These are phyloP conservation scores for Mizuhopecten yessoensis DNA, from an alignment of 1,140 invertebrate species.

Conservation along the genomic window DNA sequence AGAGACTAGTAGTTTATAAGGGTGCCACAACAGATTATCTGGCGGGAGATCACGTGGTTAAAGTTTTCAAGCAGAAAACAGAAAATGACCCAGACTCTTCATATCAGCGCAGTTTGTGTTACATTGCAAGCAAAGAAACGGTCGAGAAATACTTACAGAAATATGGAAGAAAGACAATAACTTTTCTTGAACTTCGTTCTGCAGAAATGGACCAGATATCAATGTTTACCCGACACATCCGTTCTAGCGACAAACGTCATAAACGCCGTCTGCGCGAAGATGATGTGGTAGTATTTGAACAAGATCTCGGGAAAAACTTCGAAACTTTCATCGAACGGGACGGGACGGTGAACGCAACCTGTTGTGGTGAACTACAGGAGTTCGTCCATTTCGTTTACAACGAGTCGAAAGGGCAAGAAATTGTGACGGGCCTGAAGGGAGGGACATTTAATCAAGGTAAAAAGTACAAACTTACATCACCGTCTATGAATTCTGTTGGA, in stretches of 20 bases:
- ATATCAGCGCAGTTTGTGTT: background rate
- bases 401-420: background rate
- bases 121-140: background rate
- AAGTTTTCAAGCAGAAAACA: background rate
- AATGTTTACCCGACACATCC: background rate
- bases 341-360: background rate
- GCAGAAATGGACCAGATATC: background rate
- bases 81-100: background rate
- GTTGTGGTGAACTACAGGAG: background rate
- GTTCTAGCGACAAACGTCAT: background rate
- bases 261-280: background rate
- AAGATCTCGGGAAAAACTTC: background rate
- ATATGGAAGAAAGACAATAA: background rate
- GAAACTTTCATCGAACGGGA: background rate
- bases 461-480: slow-evolving; percentile 8
- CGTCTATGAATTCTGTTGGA: background rate
- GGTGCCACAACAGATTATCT: background rate
- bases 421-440: background rate
- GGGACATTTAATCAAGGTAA: background rate
- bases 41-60: background rate
- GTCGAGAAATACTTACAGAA: background rate
- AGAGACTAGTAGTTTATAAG: background rate
- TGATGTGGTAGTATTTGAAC: background rate
- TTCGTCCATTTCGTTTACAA: slow-evolving; percentile 25
- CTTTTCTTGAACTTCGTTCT: background rate